Base-by-base conservation (phyloP, 2,113 vertebrate genomes). In the Machaerirhynchus nigripectus region DNA sequence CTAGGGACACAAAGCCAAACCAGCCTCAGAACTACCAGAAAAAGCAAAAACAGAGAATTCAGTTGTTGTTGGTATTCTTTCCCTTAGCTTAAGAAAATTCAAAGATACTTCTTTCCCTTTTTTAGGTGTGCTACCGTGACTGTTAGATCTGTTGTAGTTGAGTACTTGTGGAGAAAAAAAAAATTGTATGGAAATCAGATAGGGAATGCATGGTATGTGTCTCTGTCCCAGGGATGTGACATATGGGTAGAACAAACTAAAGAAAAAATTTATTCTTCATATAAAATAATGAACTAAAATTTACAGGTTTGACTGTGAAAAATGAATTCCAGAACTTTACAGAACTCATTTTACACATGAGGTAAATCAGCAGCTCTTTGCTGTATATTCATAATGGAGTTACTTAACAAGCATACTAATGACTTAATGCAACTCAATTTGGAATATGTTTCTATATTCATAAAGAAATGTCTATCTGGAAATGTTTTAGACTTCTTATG, bases 321-420 rank as follows among this genome's bases (percentile, higher is more conserved):
- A 87, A 76, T 57, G 11, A 39, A 47, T 47, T 71, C 27, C 49
- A 73, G 21, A 77, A 83, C 52, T 55, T 65, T 33, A 71, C 5
- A 57, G n/a, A 79, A 79, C n/a, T 61, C n/a, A 57, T 65, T 83
- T 56, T 87, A 16, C 22, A 18, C 65, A 81, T 64, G 8, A 63
- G 39, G 17, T 40, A 73, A 74, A 80, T 73, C 42, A 82, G 13
- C 7, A 84, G 60, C 84, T 87, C 30, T 59, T 82, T 68, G 5
- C 15, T 87, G 6, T 47, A 11, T 73, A 52, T 88, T 73, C 71
- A 84, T 50, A 27, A 80, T 67, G 14, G 42, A 86, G 35, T 70
- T 80, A 70, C 71, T 86, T 86, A 88, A 90, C 55, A 11, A 77
- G 18, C 37, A 67, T 76, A 59, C 35, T 85, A 90, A 90, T 67